phyloP scores from a whole-genome alignment of 2,888 invertebrate species.

The Troilus luridus region DNA sequence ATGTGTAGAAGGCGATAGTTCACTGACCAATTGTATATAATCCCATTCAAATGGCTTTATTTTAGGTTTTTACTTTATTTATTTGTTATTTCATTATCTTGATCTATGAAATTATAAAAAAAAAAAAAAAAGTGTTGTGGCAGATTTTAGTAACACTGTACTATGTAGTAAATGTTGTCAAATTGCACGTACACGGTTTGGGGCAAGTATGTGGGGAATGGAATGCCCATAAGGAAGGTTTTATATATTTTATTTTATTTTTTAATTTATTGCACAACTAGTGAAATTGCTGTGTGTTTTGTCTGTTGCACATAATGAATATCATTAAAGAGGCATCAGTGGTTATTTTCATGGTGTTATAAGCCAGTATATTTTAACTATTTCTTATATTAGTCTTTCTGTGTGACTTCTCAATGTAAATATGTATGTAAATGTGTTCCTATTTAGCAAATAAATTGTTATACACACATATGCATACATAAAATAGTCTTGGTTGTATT shows the following conservation, averaged over 20 bases:
- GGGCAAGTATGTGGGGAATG: slow-evolving; percentile 61
- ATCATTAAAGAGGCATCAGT: background rate
- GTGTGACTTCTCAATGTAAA: slow-evolving; percentile 28
- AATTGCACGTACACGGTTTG: slow-evolving; percentile 62
- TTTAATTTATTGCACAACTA: slow-evolving; percentile 56
- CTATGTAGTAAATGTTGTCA: slow-evolving; percentile 61
- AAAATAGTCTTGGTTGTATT: slow-evolving; percentile 39
- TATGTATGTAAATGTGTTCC: slow-evolving; percentile 26
- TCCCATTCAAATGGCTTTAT: slow-evolving; percentile 61
- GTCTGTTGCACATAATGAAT: slow-evolving; percentile 52
- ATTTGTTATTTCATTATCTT: slow-evolving; percentile 55
- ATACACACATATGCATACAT: slow-evolving; percentile 18
- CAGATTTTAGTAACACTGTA: slow-evolving; percentile 55
- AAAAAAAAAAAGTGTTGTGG: slow-evolving; percentile 24
- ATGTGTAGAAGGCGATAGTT: slow-evolving; percentile 61
- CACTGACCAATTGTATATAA: slow-evolving; percentile 61
- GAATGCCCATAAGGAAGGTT: slow-evolving; percentile 58
- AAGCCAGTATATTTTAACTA: slow-evolving; percentile 1
- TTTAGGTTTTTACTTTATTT: slow-evolving; percentile 57
- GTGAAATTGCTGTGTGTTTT: slow-evolving; percentile 56
- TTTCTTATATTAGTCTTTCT: slow-evolving; percentile 42
- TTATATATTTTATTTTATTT: slow-evolving; percentile 57
- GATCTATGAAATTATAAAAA: slow-evolving; percentile 39
- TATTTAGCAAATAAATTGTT: background rate
- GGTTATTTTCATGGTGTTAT: slow-evolving; percentile 4